These are phyloP conservation scores for Cyrtodaria siliqua DNA, from an alignment of 2,888 invertebrate species.

Conservation along the genomic window DNA sequence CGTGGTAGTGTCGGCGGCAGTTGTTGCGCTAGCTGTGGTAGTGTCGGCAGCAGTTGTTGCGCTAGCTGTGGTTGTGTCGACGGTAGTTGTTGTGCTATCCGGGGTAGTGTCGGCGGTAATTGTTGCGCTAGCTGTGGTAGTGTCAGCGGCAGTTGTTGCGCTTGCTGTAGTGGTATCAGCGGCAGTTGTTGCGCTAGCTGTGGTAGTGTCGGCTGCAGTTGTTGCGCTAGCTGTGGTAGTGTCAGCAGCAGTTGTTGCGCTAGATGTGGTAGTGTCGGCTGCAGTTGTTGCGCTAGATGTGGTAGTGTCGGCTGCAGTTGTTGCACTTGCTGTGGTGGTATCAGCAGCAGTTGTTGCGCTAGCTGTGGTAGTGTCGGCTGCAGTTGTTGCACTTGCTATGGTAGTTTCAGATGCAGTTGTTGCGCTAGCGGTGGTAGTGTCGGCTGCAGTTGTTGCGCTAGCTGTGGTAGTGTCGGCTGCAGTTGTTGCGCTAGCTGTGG, in stretches of 20 bases:
- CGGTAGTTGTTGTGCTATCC: constrained; percentile 7
- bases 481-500: not conserved
- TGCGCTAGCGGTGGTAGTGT: not conserved
- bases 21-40: constrained; percentile 11
- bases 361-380: not conserved
- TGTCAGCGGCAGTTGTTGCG: constrained; percentile 18
- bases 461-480: not conserved
- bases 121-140: constrained; percentile 17
- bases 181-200: constrained; percentile 28
- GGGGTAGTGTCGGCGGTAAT: constrained; percentile 7
- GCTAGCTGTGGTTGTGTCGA: constrained; percentile 10
- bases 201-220: constrained; percentile 33
- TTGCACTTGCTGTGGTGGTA: not conserved
- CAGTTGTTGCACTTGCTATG: not conserved
- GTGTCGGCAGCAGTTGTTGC: constrained; percentile 7
- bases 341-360: not conserved
- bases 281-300: not conserved
- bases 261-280: not conserved
- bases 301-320: not conserved
- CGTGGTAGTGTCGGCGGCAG: constrained; percentile 10
- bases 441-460: constrained; percentile 2
- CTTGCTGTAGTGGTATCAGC: constrained; percentile 30
- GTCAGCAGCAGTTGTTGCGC: not conserved
- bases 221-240: constrained; percentile 9
- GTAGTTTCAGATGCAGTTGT: too few relatives aligned